A percentile compares a stretch with the other conserved stretches of the same genome.
Conservation (phyloP, 2,113 vertebrate species). For the Rhynchomys soricoides region DNA sequence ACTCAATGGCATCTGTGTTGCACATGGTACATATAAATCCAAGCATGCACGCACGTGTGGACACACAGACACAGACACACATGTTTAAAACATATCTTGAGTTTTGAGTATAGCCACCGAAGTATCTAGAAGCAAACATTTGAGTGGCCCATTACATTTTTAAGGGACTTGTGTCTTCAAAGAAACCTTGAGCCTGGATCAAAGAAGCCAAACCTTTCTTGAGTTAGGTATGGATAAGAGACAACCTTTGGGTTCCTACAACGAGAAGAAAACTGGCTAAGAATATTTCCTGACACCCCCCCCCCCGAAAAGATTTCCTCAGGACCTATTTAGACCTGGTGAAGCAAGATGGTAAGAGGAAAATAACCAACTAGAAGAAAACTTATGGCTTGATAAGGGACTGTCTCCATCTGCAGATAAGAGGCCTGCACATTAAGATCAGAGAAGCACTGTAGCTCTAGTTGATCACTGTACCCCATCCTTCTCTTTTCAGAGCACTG, state of each 20-base stretch:
- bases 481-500: not conserved
- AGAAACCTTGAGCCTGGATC: not conserved
- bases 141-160: not conserved
- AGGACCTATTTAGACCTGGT: not conserved
- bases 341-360: not conserved
- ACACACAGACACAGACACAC: not conserved
- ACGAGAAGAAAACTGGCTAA: not conserved
- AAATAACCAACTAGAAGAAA: constrained; percentile 17
- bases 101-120: not conserved
- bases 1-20: not conserved
- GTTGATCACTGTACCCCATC: not conserved
- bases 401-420: not conserved
- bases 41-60: not conserved
- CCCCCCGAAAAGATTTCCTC: not conserved
- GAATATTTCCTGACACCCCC: not conserved
- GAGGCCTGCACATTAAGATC: not conserved
- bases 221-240: constrained; percentile 15
- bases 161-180: constrained; percentile 17
- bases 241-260: not conserved
- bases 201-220: constrained; percentile 13
- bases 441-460: not conserved
- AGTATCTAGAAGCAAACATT: not conserved
- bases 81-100: not conserved
- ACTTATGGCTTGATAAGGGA: not conserved
- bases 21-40: not conserved